A percentile compares a stretch with the other conserved stretches of the same genome.
Conservation (phyloP, 1,140 invertebrate species). For the Tyrophagus putrescentiae region DNA sequence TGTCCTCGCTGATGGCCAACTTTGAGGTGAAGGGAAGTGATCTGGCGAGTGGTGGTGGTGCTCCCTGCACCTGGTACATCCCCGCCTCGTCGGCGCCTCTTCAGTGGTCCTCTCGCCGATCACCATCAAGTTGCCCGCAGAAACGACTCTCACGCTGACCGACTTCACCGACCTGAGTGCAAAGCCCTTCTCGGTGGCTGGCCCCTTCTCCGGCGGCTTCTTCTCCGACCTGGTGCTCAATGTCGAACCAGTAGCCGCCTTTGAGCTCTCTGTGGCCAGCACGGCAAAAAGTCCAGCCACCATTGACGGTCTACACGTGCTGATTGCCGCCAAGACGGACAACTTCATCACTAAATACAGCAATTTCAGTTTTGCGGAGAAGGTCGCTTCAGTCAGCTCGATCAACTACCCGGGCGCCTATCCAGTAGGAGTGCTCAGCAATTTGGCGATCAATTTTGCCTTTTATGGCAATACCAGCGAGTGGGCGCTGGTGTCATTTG, state of each 20-base stretch:
- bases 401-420: constrained; percentile 7
- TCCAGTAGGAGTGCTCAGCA: constrained; percentile 5
- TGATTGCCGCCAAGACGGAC: not conserved
- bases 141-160: too few species aligned
- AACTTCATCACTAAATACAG: not conserved
- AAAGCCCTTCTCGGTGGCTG: too few species aligned
- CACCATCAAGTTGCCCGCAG: too few species aligned
- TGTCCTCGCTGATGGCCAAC: not conserved
- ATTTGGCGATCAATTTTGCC: too few species aligned
- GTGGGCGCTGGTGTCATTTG: not conserved
- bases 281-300: too few species aligned
- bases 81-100: too few species aligned
- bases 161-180: too few species aligned
- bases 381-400: not conserved
- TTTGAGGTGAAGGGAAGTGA: too few species aligned
- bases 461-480: too few species aligned
- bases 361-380: not conserved
- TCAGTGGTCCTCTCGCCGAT: too few species aligned
- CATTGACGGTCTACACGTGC: not conserved
- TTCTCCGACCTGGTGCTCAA: not conserved
- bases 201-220: not conserved
- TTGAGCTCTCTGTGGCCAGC: not conserved
- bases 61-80: constrained; percentile 1
- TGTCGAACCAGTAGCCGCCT: not conserved
- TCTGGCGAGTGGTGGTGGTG: not conserved